Conservation (phyloP, 2,797 vertebrate species). For the Leptodactylus fallax region DNA sequence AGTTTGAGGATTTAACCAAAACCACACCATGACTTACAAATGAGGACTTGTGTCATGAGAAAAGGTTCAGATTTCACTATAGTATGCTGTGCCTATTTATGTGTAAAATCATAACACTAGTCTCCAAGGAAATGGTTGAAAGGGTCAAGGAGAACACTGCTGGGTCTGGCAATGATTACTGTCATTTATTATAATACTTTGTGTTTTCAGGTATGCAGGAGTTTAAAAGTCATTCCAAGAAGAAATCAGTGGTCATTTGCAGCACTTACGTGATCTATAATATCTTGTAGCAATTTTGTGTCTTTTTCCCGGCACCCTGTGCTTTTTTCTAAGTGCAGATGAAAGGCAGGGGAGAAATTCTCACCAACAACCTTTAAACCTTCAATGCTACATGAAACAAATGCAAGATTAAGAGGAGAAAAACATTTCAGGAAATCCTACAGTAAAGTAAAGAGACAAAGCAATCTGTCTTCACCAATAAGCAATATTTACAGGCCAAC, state of each 20-base stretch:
- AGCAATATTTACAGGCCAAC: too few relatives aligned
- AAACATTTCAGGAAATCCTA: not conserved
- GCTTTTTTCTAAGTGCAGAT: conserved; percentile 87
- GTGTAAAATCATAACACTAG: conserved; percentile 34
- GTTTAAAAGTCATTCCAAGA: conserved; percentile 34
- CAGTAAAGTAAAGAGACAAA: not conserved
- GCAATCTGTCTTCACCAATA: not conserved
- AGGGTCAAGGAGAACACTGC: conserved; percentile 52
- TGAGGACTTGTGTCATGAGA: conserved; percentile 2
- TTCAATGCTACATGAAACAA: conserved; percentile 76
- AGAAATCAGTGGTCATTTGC: conserved; percentile 44
- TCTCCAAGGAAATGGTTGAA: conserved; percentile 46
- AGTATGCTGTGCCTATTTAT: not conserved
- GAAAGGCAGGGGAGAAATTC: conserved; percentile 85
- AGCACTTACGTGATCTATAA: conserved; percentile 87
- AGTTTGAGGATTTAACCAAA: conserved; percentile 34
- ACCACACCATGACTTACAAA: conserved; percentile 23
- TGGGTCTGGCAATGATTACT: conserved; percentile 53
- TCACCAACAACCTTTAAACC: conserved; percentile 89
- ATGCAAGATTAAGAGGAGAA: not conserved
- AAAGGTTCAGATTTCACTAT: conserved; percentile 31
- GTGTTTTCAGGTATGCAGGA: conserved; percentile 41
- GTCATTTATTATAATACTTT: conserved; percentile 53
- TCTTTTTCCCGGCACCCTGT: conserved; percentile 87
- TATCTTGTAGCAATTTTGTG: conserved; percentile 81